Evolutionary conservation across 2,888 invertebrate species (phyloP).

Genomic region (Erebia aethiops): DNA sequence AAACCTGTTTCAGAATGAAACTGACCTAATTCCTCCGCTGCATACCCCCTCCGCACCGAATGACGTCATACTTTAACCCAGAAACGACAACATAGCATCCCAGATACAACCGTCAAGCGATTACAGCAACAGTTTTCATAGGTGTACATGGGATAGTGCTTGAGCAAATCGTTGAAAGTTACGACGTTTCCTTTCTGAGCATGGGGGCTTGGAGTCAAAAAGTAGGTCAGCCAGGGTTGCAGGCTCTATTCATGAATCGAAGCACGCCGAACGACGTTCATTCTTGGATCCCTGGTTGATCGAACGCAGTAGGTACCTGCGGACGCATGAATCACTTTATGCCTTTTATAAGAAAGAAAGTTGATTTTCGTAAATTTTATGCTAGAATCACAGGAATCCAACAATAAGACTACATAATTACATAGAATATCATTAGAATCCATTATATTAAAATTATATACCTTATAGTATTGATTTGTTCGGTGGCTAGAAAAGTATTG

Average conservation of each 20-base stretch:
- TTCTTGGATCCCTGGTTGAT: constrained; percentile 69
- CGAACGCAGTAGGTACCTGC: constrained; percentile 56
- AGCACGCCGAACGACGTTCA: constrained; percentile 73
- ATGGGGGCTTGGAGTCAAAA: constrained; percentile 73
- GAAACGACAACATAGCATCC: constrained; percentile 54
- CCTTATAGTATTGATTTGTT: no score
- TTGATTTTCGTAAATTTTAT: no score
- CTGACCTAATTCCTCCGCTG: constrained; percentile 82
- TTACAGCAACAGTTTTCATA: constrained; percentile 34
- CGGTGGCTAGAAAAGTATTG: no score
- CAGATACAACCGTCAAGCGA: constrained; percentile 48
- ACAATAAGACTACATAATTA: no score
- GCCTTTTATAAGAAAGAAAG: neutral
- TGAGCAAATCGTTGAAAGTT: constrained; percentile 44
- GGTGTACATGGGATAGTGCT: constrained; percentile 43
- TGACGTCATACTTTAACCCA: constrained; percentile 82
- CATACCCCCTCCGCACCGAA: constrained; percentile 73
- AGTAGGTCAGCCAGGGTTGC: constrained; percentile 87
- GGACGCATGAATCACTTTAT: constrained; percentile 51
- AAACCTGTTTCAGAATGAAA: constrained; percentile 86
- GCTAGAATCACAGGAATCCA: no score
- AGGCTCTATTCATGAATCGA: constrained; percentile 84
- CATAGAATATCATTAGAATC: no score
- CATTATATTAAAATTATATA: no score
- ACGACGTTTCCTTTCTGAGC: constrained; percentile 46